A percentile compares a stretch with the other conserved stretches of the same genome.
Evolutionary conservation across 2,797 vertebrate genomes (phyloP).

Genomic region (Enteromius trimaculatus): DNA sequence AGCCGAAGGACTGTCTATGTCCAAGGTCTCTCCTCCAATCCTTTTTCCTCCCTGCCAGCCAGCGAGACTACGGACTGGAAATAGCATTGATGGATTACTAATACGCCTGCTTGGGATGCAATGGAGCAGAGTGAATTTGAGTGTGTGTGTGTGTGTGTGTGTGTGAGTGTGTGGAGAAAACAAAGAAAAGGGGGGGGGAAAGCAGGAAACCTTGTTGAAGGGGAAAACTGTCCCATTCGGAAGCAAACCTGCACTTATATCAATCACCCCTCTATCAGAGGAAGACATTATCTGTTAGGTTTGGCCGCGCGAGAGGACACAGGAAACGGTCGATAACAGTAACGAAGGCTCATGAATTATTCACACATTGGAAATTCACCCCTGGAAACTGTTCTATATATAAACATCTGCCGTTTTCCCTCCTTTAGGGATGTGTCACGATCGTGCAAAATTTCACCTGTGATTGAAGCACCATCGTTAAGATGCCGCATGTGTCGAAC

Average conservation of each 20-base stretch:
- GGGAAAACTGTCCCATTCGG: slow-evolving; percentile 22
- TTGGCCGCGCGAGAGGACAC: slow-evolving; percentile 52
- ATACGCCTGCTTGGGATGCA: slow-evolving; percentile 73
- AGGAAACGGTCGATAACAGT: slow-evolving; percentile 58
- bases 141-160: neutral
- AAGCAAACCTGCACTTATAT: slow-evolving; percentile 53
- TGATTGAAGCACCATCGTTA: neutral
- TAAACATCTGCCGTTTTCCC: slow-evolving; percentile 16
- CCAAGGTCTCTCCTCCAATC: slow-evolving; percentile 51
- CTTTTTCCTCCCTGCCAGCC: slow-evolving; percentile 49
- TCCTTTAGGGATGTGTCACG: neutral
- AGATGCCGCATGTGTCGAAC: neutral
- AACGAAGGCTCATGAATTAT: slow-evolving; percentile 58
- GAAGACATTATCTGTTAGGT: slow-evolving; percentile 63
- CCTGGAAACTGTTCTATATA: slow-evolving; percentile 38
- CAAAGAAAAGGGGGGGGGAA: slow-evolving; percentile 42
- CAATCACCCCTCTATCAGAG: slow-evolving; percentile 62
- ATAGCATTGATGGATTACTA: slow-evolving; percentile 77
- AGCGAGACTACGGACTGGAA: slow-evolving; percentile 67
- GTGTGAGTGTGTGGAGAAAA: slow-evolving; percentile 6
- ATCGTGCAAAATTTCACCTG: neutral
- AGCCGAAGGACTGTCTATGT: slow-evolving; percentile 44
- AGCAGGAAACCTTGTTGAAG: slow-evolving; percentile 37
- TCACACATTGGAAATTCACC: slow-evolving; percentile 35
- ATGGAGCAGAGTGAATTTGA: slow-evolving; percentile 60